Conservation (phyloP, 2,113 vertebrate species). For the Anser cygnoides region DNA sequence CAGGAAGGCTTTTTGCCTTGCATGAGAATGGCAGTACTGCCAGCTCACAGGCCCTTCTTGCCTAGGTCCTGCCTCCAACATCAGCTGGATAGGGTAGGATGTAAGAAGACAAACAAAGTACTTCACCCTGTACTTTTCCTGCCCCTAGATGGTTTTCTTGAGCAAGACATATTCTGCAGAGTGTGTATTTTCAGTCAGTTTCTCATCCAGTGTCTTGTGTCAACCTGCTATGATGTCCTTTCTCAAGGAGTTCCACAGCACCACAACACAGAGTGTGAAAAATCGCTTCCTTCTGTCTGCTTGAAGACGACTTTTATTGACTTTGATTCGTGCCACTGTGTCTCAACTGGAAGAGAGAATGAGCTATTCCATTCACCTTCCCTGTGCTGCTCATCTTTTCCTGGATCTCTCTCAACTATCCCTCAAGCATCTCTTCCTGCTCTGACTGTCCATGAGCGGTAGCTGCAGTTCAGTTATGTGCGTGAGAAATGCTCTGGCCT, state of each 20-base stretch:
- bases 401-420: neutral
- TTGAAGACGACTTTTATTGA: neutral
- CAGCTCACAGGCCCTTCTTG: neutral
- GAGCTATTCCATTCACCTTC: neutral
- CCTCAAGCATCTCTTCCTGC: neutral
- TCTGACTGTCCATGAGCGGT: neutral
- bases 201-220: neutral
- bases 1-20: neutral
- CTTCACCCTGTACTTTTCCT: neutral
- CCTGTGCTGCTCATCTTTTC: neutral
- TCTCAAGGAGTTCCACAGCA: slow-evolving; percentile 14
- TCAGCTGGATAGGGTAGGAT: neutral
- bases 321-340: neutral
- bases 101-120: neutral
- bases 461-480: neutral
- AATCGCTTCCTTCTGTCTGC: neutral
- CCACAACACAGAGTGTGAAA: neutral
- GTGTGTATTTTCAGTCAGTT: neutral
- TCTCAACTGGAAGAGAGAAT: neutral
- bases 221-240: neutral
- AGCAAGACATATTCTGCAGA: neutral
- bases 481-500: neutral
- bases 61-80: neutral
- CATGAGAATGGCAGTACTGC: neutral
- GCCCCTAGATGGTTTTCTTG: neutral